Conservation (phyloP, 2,113 vertebrate species). For the Mormyrus lacerda region DNA sequence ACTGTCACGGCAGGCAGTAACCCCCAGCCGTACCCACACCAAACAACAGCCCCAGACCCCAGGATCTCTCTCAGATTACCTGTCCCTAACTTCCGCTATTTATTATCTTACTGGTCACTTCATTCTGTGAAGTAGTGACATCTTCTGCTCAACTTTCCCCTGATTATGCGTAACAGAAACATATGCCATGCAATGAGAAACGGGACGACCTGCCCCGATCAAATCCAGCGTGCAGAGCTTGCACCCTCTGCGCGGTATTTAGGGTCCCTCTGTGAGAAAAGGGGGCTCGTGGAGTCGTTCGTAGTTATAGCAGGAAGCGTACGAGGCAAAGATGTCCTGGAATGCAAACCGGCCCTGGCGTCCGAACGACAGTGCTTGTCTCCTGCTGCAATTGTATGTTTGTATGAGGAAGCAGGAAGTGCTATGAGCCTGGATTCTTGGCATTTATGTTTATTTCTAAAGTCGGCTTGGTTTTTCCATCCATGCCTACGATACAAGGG, state of each 20-base stretch:
- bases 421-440: background rate
- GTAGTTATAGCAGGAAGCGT: slow-evolving; percentile 19
- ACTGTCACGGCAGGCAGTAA: slow-evolving; percentile 22
- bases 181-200: background rate
- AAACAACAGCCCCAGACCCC: background rate
- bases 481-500: background rate
- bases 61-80: background rate
- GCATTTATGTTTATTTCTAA: background rate
- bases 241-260: background rate
- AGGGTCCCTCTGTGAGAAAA: background rate
- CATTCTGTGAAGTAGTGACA: background rate
- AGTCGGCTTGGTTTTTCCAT: background rate
- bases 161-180: slow-evolving; percentile 12
- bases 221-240: background rate
- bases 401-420: slow-evolving; percentile 18
- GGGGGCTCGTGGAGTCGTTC: background rate
- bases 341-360: background rate
- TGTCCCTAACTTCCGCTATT: background rate
- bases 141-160: background rate
- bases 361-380: slow-evolving; percentile 6
- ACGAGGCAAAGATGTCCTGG: background rate
- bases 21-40: background rate
- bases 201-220: background rate
- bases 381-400: background rate
- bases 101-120: background rate